These are phyloP conservation scores for Acanthisitta chloris DNA, from an alignment of 2,113 vertebrate genomes.

Conservation along the genomic window DNA sequence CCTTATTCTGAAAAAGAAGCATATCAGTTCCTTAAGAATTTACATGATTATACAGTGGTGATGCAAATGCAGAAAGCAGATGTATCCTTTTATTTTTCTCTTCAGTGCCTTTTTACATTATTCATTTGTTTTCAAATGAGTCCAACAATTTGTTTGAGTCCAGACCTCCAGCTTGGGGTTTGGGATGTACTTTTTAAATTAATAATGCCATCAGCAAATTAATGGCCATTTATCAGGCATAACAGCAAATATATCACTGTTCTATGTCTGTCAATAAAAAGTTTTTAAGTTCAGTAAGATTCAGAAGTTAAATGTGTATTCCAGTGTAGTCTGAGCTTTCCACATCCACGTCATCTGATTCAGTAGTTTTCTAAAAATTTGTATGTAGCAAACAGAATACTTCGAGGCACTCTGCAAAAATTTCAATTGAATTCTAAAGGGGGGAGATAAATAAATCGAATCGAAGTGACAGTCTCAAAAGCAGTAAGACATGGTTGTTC, in stretches of 20 bases:
- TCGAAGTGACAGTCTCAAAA: not conserved
- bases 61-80: not conserved
- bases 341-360: not conserved
- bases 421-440: not conserved
- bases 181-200: not conserved
- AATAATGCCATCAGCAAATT: not conserved
- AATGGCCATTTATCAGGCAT: not conserved
- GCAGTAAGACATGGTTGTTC: not conserved
- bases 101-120: not conserved
- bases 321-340: not conserved
- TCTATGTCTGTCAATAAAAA: not conserved
- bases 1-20: conserved; percentile 76
- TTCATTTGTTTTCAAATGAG: not conserved
- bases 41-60: not conserved
- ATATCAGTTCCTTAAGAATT: not conserved
- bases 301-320: not conserved
- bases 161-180: not conserved
- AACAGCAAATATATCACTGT: not conserved
- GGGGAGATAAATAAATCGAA: not conserved
- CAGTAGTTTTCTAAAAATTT: not conserved
- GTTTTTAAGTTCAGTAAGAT: not conserved
- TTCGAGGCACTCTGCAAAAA: not conserved
- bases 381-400: not conserved
- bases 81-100: not conserved
- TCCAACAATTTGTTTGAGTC: not conserved